Conservation (phyloP, 2,113 vertebrate species). For the Macaca fascicularis region DNA sequence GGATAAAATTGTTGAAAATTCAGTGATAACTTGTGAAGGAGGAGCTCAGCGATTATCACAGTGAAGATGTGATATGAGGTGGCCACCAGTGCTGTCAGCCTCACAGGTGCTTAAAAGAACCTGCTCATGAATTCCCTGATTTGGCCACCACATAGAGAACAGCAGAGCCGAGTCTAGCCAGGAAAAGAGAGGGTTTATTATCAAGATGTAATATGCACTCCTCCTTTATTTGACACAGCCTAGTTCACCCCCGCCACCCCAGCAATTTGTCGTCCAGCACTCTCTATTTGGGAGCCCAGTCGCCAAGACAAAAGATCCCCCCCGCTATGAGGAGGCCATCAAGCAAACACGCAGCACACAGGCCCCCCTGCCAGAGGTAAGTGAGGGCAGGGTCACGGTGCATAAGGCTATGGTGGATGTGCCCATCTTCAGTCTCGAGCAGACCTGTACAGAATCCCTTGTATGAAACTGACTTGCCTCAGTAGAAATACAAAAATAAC, state of each 20-base stretch:
- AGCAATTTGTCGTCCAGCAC: slow-evolving; percentile 85
- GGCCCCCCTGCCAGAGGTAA: slow-evolving; percentile 87
- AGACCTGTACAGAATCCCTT: neutral
- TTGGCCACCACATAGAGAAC: neutral
- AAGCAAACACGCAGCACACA: slow-evolving; percentile 93
- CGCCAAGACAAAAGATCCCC: slow-evolving; percentile 93
- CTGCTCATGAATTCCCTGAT: neutral
- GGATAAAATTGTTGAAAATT: too few species aligned
- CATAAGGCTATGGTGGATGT: neutral
- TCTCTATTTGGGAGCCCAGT: slow-evolving; percentile 85
- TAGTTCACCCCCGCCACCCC: slow-evolving; percentile 85
- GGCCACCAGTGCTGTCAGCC: neutral
- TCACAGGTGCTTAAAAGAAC: neutral
- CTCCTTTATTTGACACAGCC: slow-evolving; percentile 80
- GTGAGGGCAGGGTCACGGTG: neutral
- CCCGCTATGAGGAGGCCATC: slow-evolving; percentile 96
- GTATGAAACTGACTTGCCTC: neutral
- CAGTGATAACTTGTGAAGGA: neutral
- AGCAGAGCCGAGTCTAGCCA: neutral
- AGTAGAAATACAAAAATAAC: neutral
- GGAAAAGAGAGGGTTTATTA: neutral
- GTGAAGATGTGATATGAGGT: neutral
- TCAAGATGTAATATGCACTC: neutral
- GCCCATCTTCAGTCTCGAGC: too few species aligned
- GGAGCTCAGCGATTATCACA: neutral